Evolutionary conservation across 2,113 vertebrate species (phyloP), one percentile per base, ranked within the genome.

Genomic region (Dicerorhinus sumatrensis): DNA sequence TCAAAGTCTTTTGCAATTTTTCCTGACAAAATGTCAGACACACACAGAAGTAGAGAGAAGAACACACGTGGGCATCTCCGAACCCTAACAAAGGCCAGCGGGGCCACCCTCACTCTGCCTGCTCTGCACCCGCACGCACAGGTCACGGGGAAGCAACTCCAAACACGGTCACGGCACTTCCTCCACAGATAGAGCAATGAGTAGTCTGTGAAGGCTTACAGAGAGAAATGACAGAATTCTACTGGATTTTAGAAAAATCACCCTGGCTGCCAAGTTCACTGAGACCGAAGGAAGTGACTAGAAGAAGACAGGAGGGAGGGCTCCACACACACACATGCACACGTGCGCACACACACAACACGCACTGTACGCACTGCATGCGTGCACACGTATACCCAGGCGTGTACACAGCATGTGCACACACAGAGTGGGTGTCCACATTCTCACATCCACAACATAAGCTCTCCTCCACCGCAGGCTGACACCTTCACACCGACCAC

Each of bases 41-140:
- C 2, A 27, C 69, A 18, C 20, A 17, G 42, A 54, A 36, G 56
- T 13, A 6, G 33, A 60, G 31, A 39, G 73, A 76, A 25, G 42
- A 72, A 5, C 31, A 33, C 29, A 0, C 0, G 1, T 29, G 25
- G 4, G 23, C 54, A 10, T 5, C 33, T 0, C 39, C 4, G 1
- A 3, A 17, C 63, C 12, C 73, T 8, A 31, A 2, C 13, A 17
- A 13, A 54, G 42, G 4, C 0, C 48, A 54, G 8, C 46, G 54
- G 33, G 33, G 11, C 36, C 54, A 4, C 65, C 3, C 16, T 8
- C 12, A 1, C 10, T 21, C 11, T 1, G 25, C 7, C 76, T 36
- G 0, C 6, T 8, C n/a, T 1, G 18, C 4, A 8, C 69, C 54
- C 42, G 25, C n/a, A 3, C 0, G 20, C 27, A 17, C 58, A 12